Base-by-base conservation (phyloP, 2,797 vertebrate genomes). In the Malurus splendens region DNA sequence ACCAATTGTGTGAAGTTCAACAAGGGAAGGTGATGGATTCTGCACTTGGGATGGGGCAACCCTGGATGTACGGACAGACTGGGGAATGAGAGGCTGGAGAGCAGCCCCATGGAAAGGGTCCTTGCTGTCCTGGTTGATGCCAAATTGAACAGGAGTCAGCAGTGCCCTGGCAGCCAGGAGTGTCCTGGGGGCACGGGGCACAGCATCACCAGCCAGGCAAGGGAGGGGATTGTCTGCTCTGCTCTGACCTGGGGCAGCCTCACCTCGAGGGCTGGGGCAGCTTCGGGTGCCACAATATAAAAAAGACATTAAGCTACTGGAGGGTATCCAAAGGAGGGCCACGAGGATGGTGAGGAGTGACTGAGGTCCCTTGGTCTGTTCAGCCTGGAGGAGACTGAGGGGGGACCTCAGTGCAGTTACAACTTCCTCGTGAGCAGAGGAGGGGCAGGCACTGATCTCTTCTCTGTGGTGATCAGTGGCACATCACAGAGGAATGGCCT, bases 51-150 rank as follows among this genome's bases (percentile, higher is more conserved):
- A 38, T 0, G 0, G n/a, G 3, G 30, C 36, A 70, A 2, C 8
- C 15, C 27, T 50, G 56, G 36, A 14, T 32, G 6, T 18, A 32
- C 1, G 0, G 25, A 67, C 47, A 60, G 62, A 30, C 20, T 27
- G 20, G 4, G 17, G 24, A 52, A 18, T 8, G 24, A 60, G 54
- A 45, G 8, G 23, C 1, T 66, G 54, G 52, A 83, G 2, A 24
- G 24, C 1, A 74, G 45, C 7, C 6, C 18, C 7, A 16, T 28
- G 18, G 61, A 38, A 52, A 32, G 38, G 51, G 10, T 38, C 18
- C 23, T 59, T 28, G 10, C 12, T 5, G 1, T 52, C 38, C 38
- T 51, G 45, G 7, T 45, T 0, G 0, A 0, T 28, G 61, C 18
- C 45, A 51, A 74, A 18, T 0, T 42, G 28, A 19, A 23, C 32